Evolutionary conservation across 2,888 invertebrate genomes (phyloP), one percentile per base, ranked within the genome.

Genomic region (Drosophila testacea): DNA sequence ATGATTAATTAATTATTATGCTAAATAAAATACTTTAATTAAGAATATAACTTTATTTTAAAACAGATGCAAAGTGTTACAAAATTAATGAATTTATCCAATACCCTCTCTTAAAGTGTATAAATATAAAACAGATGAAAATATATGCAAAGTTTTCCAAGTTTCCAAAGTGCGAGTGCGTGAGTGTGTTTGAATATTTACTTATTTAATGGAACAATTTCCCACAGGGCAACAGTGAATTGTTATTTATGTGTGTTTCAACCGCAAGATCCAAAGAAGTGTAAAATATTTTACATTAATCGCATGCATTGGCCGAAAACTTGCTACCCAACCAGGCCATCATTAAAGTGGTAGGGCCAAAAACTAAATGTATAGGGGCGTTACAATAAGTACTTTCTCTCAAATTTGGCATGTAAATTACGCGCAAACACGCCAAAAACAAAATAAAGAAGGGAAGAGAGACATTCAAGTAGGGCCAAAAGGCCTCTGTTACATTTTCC

Each of bases 251-350:
- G 65, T 56, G 22, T 64, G 44, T 59, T 44, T 42, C 32, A 52
- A 55, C 66, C 67, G 60, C 76, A 67, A 63, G 60, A 59, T 64
- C 51, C 66, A 79, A 69, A 66, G 79, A 75, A 82, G 70, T 75
- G 79, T 79, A 65, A 79, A 82, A 79, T 79, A 82, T 78, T 74
- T 82, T 57, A 79, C 55, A 81, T 73, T 78, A 78, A 78, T 81
- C 73, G 79, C 82, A 41, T 38, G 46, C 59, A 67, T 22, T 60
- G 70, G 46, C 48, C 65, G 38, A 59, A 76, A 77, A 61, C 41
- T 80, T 76, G 57, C 32, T 16, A 30, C 47, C 22, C 50, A 36
- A 22, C 2, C 38, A n/a, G 27, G 9, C 59, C 32, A 34, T 7
- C 42, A 54, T 62, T 56, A 44, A 32, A 34, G 11, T 48, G 34